Evolutionary conservation across 2,113 vertebrate genomes (phyloP), one percentile per base, ranked within the genome.

Genomic region (Xiphorhynchus elegans): DNA sequence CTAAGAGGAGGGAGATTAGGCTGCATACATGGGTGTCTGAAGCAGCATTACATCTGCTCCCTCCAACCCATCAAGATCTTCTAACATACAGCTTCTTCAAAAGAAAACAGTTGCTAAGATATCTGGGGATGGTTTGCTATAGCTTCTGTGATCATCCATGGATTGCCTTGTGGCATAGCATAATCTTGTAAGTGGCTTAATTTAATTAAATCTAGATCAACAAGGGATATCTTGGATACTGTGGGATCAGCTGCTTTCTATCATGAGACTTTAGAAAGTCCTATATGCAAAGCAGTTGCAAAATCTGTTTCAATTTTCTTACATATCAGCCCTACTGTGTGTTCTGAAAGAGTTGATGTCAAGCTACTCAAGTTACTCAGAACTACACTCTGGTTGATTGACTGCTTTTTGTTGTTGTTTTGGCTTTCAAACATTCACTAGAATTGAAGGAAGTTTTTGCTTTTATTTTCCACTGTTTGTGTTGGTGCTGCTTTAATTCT

Each of bases 391-490:
- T 63, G 82, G 13, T 4, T 91, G 75, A 60, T 13, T 8, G 35
- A 59, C n/a, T 80, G 60, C 10, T 76, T 59, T 72, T 66, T 89
- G 39, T 56, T 85, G 49, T 46, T 88, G 26, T 68, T 94, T 59
- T 82, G 39, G n/a, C 31, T 76, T 96, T 84, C 85, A 81, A 70
- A 56, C 17, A 35, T 55, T 64, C 63, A 69, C 63, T 46, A 74
- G 69, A 95, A 90, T 10, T 28, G 28, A 80, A 84, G 60, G 44
- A 80, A 58, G 13, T 25, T 80, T 84, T 75, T 82, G 40, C n/a
- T 93, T 94, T 70, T 84, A 35, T 87, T 87, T 93, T 92, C 50
- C n/a, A 87, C n/a, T 23, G 46, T 46, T 76, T 67, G 58, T 28
- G 10, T 4, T 63, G 12, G 7, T 64, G 44, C 21, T n/a, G 16